Base-by-base conservation (phyloP, 37 sponge, comb jelly and placozoan species). In the Cladorhizidae sp. region DNA sequence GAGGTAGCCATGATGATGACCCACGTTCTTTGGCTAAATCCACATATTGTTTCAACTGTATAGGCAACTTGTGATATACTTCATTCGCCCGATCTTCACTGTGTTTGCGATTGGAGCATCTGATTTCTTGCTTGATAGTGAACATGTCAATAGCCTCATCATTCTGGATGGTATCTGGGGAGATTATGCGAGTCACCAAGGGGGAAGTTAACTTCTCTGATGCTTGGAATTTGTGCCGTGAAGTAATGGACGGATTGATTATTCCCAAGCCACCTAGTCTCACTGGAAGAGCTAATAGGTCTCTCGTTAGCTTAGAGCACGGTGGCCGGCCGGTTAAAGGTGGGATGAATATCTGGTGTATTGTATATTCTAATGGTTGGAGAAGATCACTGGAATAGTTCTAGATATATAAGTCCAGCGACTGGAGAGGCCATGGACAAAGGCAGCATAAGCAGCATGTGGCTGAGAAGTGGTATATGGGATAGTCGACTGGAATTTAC, bases 231-330 rank as follows among this genome's bases (percentile, higher is more conserved):
- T 20, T 20, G 52, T 20, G 7, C 1, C 15, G 18, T 31, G 69
- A 61, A 5, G n/a, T 32, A 21, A 62, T 35, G 18, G 62, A 18
- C 1, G 87, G 87, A 55, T 81, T 67, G 29, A 55, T 61, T 14
- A 87, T 50, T 54, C 82, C 88, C 54, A 87, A 20, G 17, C 84
- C 89, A 67, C 84, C 87, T 23, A 86, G 74, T 14, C 74, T 5
- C 21, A 72, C 73, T 50, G 86, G 86, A 1, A 85, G 73, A 21
- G 67, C 64, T n/a, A 85, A 52, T 38, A 85, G 64, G 41, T 85
- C 73, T 51, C 86, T 71, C 52, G 51, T 54, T 5, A 59, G 18
- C 50, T 49, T 74, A 11, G 83, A 74, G 37, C 83, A 83, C 26
- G 83, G 69, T 26, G 76, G 75, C 8, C 74, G 52, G 41, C 83